Conservation (phyloP, 23 tunicate genomes). For the Diplosoma virens region DNA sequence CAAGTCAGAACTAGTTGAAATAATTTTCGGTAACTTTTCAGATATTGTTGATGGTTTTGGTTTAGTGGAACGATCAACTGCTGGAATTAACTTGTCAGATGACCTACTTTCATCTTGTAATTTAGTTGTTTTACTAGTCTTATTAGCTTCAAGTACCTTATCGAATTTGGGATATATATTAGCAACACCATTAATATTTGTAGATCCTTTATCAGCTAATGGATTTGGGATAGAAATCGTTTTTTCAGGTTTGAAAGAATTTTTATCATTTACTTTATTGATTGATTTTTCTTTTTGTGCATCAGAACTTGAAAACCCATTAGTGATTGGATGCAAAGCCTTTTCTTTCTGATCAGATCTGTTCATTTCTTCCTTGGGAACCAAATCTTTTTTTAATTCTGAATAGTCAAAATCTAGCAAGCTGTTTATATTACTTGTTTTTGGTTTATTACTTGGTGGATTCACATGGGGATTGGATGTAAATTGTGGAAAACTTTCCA, state of each 20-base stretch:
- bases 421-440: constrained; percentile 52
- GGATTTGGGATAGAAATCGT: too few relatives aligned
- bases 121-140: not conserved
- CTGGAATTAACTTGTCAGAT: not conserved
- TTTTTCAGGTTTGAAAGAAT: too few relatives aligned
- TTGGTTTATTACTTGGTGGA: constrained; percentile 41
- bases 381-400: constrained; percentile 7
- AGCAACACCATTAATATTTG: too few relatives aligned
- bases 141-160: not conserved
- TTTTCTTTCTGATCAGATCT: too few relatives aligned
- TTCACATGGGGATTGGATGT: constrained; percentile 65
- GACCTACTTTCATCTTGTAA: not conserved
- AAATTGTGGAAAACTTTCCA: constrained; percentile 81
- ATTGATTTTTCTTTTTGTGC: too few relatives aligned
- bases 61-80: constrained; percentile 30
- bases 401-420: constrained; percentile 56
- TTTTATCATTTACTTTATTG: too few relatives aligned
- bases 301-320: too few relatives aligned
- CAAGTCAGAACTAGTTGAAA: too few relatives aligned
- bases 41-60: constrained; percentile 20
- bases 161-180: not conserved
- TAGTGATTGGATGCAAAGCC: too few relatives aligned
- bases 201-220: too few relatives aligned
- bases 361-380: not conserved
- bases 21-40: too few relatives aligned